Base-by-base conservation (phyloP, 2,888 invertebrate species). In the Tipula vernalis region DNA sequence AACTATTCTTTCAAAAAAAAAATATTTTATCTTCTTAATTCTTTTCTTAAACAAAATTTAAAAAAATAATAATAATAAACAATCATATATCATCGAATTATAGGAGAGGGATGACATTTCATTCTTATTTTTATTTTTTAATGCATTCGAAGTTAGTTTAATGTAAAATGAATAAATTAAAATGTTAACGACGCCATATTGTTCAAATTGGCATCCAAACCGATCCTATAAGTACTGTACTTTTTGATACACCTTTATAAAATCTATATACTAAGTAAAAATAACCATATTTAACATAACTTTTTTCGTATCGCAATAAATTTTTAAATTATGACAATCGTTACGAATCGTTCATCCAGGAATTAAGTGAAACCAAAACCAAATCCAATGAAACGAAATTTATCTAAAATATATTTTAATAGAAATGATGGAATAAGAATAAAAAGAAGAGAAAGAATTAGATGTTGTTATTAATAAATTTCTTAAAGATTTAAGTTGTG, bases 311-410 rank as follows among this genome's bases (percentile, higher is more conserved):
- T 85, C 28, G 87, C 86, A 85, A 88, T 88, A 88, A 88, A 88
- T 88, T 88, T 47, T 86, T 18, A 85, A 88, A 88, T 88, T 88
- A 88, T 88, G 88, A 88, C 87, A 87, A 57, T 85, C 87, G 88
- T 87, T 87, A 87, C 88, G 87, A 88, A 88, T 88, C 51, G 71
- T 71, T 71, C 71, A 71, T 71, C 71, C 71, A 71, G 28, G 71
- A 71, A 86, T 39, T 13, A 36, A 71, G 39, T 36, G 42, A 71
- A 71, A 71, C 71, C 71, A 28, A 71, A 71, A 18, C 71, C 71
- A 71, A 71, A 71, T 28, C 28, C 18, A 28, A 28, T 28, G 71
- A 71, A 28, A 71, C 28, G 71, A 71, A 71, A 71, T 71, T 71
- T 71, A 71, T 71, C 71, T 71, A 71, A 71, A 71, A 71, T 10